Conservation (phyloP, 2,888 invertebrate genomes). For the Ectemnius cavifrons region DNA sequence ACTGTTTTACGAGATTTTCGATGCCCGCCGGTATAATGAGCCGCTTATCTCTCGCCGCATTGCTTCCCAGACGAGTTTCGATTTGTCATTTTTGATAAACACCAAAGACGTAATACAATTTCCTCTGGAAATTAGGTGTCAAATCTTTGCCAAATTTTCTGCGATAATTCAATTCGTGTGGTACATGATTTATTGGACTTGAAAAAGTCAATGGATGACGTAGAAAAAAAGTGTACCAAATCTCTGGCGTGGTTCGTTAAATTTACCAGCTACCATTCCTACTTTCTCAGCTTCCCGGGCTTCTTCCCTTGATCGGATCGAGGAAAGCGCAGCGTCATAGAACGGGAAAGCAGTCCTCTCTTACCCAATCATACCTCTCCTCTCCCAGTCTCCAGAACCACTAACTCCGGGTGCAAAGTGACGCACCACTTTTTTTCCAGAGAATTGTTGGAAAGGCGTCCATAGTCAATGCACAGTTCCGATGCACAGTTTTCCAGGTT, state of each 20-base stretch:
- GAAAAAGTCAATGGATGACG: background rate
- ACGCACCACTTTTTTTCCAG: constrained; percentile 70
- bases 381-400: constrained; percentile 33
- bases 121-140: too few relatives aligned
- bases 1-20: constrained; percentile 48
- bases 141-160: too few relatives aligned
- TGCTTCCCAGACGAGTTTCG: background rate
- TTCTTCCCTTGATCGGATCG: background rate
- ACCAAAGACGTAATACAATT: constrained; percentile 5
- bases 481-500: background rate
- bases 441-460: background rate
- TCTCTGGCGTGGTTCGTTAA: background rate
- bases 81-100: background rate
- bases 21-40: constrained; percentile 42
- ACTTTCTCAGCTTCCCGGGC: background rate
- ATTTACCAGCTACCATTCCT: background rate
- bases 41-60: constrained; percentile 16
- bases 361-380: constrained; percentile 59
- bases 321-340: constrained; percentile 70
- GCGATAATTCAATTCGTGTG: too few relatives aligned
- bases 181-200: background rate
- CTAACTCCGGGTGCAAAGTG: constrained; percentile 67
- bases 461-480: constrained; percentile 25
- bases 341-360: constrained; percentile 68
- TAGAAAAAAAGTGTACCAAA: background rate